Base-by-base conservation (phyloP, 2,113 vertebrate species). In the Oreochromis tanganicae region DNA sequence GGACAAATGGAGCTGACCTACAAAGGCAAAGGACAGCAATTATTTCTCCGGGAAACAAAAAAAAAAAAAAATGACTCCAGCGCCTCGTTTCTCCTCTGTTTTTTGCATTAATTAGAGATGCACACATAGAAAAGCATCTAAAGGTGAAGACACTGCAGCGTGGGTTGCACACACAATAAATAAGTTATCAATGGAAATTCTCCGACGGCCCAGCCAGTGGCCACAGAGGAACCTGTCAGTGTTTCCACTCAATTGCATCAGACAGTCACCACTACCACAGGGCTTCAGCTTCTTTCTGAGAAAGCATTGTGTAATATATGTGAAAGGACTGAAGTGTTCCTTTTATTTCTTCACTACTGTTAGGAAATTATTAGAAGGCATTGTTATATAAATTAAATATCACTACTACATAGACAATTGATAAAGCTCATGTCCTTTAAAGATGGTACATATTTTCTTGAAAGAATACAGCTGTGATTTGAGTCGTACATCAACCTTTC, bases 1-100 rank as follows among this genome's bases (percentile, higher is more conserved):
- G 52, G 92, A 95, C 93, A 95, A 92, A 94, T 94, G 93, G 88
- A 88, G 91, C 92, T 94, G 93, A 94, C 95, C 94, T 93, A 94
- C 93, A 94, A 90, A 94, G 87, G 82, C 93, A 91, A 87, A 94
- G 89, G 93, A 92, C 93, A 82, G 92, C 88, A 93, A 94, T 95
- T 94, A 94, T 92, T 93, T 94, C 84, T 88, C 66, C 34, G 59
- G 84, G 82, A 91, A 88, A 81, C 19, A 41, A 1, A 29, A 32
- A 14, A 38, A 54, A 14, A 63, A 63, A 81, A 83, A 83, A 19
- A 63, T 3, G 56, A 84, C 87, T 83, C 6, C 48, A 17, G 52
- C 6, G 13, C 57, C 84, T 87, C 1, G 6, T 46, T 85, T 82
- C 75, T 11, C n/a, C 73, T 36, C 79, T 55, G 80, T 81, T 83